These are phyloP conservation scores for Ctenicera cuprea DNA, from an alignment of 2,888 invertebrate genomes.

Conservation along the genomic window DNA sequence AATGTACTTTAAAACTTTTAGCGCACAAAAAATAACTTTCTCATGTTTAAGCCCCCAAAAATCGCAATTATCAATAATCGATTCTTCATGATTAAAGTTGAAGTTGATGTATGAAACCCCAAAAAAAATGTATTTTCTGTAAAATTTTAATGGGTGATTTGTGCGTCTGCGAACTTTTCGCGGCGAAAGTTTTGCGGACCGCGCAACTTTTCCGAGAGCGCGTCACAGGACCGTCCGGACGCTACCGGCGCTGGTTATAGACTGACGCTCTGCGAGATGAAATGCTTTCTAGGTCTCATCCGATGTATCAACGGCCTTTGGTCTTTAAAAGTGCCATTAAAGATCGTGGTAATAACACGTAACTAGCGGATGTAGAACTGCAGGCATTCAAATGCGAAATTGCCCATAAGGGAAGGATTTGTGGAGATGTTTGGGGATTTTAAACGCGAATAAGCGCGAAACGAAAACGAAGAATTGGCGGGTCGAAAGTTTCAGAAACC, in stretches of 20 bases:
- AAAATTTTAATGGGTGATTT: background rate
- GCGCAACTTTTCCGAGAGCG: slow-evolving; percentile 15
- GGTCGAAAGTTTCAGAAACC: too few species aligned
- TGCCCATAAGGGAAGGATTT: background rate
- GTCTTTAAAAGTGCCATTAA: slow-evolving; percentile 23
- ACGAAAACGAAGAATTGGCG: too few species aligned
- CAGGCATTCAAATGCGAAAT: background rate
- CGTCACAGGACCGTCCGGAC: slow-evolving; percentile 43
- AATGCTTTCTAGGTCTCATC: slow-evolving; percentile 10
- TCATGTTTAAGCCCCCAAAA: background rate
- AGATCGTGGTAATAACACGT: slow-evolving; percentile 23
- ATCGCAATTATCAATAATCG: background rate
- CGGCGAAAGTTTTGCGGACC: slow-evolving; percentile 13
- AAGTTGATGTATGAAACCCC: background rate
- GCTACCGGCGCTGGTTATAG: slow-evolving; percentile 51
- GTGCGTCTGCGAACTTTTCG: slow-evolving; percentile 22
- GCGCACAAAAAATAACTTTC: too few species aligned
- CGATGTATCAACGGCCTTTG: slow-evolving; percentile 15
- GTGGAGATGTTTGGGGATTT: background rate
- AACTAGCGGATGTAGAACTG: background rate
- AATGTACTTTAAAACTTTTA: too few species aligned
- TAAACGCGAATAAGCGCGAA: too few species aligned
- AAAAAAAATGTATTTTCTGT: background rate
- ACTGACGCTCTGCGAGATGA: slow-evolving; percentile 54
- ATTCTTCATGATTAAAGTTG: background rate